Conservation (phyloP, 2,888 invertebrate species). For the Hirudinaria manillensis region DNA sequence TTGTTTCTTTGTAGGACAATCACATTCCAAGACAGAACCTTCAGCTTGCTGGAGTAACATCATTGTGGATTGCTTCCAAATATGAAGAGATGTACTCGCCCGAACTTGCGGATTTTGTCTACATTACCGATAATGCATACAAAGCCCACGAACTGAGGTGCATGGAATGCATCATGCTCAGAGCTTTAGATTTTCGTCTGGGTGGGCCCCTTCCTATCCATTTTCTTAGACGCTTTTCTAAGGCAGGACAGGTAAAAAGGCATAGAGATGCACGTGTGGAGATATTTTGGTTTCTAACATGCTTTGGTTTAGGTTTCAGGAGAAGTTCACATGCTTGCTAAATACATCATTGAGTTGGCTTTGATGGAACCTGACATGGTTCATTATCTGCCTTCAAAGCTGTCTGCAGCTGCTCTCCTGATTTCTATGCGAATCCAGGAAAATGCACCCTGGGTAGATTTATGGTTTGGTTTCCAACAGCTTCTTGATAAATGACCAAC, state of each 20-base stretch:
- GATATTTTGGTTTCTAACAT: conserved; percentile 9
- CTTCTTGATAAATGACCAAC: neutral
- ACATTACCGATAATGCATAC: conserved; percentile 82
- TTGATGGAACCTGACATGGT: conserved; percentile 74
- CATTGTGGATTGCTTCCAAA: conserved; percentile 84
- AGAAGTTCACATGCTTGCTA: conserved; percentile 72
- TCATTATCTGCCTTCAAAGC: conserved; percentile 70
- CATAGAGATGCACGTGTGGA: neutral
- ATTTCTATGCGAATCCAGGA: conserved; percentile 61
- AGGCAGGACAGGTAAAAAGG: conserved; percentile 57
- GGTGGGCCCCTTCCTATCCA: conserved; percentile 80
- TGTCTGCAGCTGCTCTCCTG: conserved; percentile 75
- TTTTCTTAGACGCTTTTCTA: conserved; percentile 70
- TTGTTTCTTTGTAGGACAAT: conserved; percentile 17
- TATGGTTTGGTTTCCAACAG: neutral
- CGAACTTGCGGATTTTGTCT: conserved; percentile 78
- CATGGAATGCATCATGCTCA: conserved; percentile 76
- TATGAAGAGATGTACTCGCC: conserved; percentile 90
- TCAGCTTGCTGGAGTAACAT: conserved; percentile 81
- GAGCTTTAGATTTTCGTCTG: conserved; percentile 71
- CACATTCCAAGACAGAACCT: conserved; percentile 65
- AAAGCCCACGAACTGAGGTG: conserved; percentile 69
- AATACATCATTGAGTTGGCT: conserved; percentile 81
- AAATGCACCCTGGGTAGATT: conserved; percentile 47
- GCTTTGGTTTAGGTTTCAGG: conserved; percentile 60